Evolutionary conservation across 2,888 invertebrate genomes (phyloP).

Genomic region (Neoaliturus tenellus): DNA sequence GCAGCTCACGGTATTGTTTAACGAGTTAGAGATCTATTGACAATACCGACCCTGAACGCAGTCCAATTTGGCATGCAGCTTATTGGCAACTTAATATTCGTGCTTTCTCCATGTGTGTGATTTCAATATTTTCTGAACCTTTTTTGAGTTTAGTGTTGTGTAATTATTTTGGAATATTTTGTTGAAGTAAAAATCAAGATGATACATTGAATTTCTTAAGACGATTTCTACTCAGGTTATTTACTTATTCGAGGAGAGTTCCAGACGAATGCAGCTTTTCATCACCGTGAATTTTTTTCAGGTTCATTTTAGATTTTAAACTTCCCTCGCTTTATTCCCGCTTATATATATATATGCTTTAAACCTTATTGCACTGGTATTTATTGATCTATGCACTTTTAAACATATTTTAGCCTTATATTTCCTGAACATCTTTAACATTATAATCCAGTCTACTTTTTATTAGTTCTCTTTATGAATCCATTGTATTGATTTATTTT

Average conservation of each 20-base stretch:
- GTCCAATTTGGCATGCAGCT: slow-evolving; percentile 48
- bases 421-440: neutral
- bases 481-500: neutral
- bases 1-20: neutral
- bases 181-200: neutral
- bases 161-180: slow-evolving; percentile 13
- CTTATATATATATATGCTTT: neutral
- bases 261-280: slow-evolving; percentile 30
- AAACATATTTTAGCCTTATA: neutral
- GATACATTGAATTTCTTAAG: neutral
- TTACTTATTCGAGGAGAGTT: slow-evolving; percentile 2
- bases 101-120: slow-evolving; percentile 48
- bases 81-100: slow-evolving; percentile 27
- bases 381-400: neutral
- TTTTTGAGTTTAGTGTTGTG: slow-evolving; percentile 21
- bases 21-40: neutral
- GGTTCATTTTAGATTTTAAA: slow-evolving; percentile 22
- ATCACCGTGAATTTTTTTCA: neutral
- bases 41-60: slow-evolving; percentile 6
- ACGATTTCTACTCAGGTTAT: slow-evolving; percentile 9
- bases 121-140: slow-evolving; percentile 13
- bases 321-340: neutral
- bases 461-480: slow-evolving; percentile 4
- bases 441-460: neutral
- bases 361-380: slow-evolving; percentile 1